Percentiles rank a stretch among this genome's conserved stretches.
Conservation (phyloP, 2,113 vertebrate genomes). For the Steatornis caripensis region DNA sequence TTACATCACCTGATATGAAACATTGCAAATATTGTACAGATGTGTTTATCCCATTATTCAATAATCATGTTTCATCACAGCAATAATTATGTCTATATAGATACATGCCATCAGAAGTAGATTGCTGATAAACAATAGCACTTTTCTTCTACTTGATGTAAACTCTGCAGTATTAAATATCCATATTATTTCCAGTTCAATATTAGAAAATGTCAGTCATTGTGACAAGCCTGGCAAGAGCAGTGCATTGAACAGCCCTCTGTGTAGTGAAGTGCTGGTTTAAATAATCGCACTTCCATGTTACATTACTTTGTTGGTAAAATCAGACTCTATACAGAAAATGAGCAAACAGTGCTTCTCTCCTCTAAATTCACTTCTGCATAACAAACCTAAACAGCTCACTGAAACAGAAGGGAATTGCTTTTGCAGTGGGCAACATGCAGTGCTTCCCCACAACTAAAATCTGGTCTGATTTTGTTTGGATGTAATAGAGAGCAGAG, state of each 20-base stretch:
- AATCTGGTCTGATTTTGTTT: conserved; percentile 31
- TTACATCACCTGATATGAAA: conserved; percentile 59
- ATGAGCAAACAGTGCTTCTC: conserved; percentile 45
- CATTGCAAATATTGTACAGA: conserved; percentile 63
- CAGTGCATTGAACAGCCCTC: conserved; percentile 57
- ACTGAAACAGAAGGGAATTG: conserved; percentile 28
- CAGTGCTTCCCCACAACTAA: not conserved
- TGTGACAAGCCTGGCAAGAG: conserved; percentile 70
- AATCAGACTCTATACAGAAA: conserved; percentile 61
- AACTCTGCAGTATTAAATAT: conserved; percentile 77
- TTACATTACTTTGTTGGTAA: conserved; percentile 70
- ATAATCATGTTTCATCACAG: conserved; percentile 70
- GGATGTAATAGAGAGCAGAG: conserved; percentile 34
- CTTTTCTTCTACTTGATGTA: conserved; percentile 74
- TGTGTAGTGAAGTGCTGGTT: conserved; percentile 57
- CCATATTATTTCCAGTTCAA: conserved; percentile 81
- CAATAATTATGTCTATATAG: conserved; percentile 73
- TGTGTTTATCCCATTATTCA: conserved; percentile 65
- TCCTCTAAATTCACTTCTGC: conserved; percentile 35
- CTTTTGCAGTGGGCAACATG: not conserved
- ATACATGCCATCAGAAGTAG: conserved; percentile 67
- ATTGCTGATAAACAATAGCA: conserved; percentile 78
- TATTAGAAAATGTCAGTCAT: conserved; percentile 81
- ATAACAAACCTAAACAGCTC: conserved; percentile 44
- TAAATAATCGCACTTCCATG: conserved; percentile 69